Evolutionary conservation across 2,888 invertebrate species (phyloP).

Genomic region (Diaperis boleti): DNA sequence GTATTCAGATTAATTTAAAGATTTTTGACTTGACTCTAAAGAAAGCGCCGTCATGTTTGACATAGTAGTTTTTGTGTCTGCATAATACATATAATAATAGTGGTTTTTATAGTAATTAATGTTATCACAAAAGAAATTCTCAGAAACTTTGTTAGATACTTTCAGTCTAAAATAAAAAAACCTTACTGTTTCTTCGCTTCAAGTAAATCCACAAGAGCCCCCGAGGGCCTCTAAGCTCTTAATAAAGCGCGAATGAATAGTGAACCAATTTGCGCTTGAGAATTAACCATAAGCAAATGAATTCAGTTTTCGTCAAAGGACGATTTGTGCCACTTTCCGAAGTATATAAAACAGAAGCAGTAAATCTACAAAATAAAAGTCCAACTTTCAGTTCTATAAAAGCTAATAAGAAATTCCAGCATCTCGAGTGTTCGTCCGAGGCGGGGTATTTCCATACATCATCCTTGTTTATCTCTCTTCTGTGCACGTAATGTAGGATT

Average conservation of each 20-base stretch:
- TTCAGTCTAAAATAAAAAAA: slow-evolving; percentile 20
- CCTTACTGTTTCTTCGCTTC: slow-evolving; percentile 11
- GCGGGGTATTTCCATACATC: slow-evolving; percentile 17
- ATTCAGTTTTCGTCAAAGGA: slow-evolving; percentile 14
- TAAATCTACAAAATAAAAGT: slow-evolving; percentile 40
- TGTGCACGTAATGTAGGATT: slow-evolving; percentile 9
- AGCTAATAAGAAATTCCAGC: slow-evolving; percentile 49
- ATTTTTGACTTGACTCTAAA: too few relatives aligned
- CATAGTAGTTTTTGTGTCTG: too few relatives aligned
- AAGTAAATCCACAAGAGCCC: slow-evolving; percentile 27
- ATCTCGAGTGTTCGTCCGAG: slow-evolving; percentile 44
- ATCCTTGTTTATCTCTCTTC: slow-evolving; percentile 8
- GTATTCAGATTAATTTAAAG: too few relatives aligned
- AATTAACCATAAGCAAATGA: slow-evolving; percentile 31
- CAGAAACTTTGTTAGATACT: neutral
- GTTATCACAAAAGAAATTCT: too few relatives aligned
- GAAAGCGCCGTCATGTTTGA: too few relatives aligned
- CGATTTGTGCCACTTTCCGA: slow-evolving; percentile 30
- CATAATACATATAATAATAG: too few relatives aligned
- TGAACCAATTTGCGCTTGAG: slow-evolving; percentile 30
- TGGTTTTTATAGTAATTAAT: too few relatives aligned
- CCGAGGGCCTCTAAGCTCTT: slow-evolving; percentile 26
- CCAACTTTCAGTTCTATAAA: slow-evolving; percentile 38
- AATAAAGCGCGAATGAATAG: slow-evolving; percentile 34
- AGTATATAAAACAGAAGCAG: slow-evolving; percentile 36